Evolutionary conservation across 2,888 invertebrate genomes (phyloP), one percentile per base, ranked within the genome.

Genomic region (Polyploca ridens): DNA sequence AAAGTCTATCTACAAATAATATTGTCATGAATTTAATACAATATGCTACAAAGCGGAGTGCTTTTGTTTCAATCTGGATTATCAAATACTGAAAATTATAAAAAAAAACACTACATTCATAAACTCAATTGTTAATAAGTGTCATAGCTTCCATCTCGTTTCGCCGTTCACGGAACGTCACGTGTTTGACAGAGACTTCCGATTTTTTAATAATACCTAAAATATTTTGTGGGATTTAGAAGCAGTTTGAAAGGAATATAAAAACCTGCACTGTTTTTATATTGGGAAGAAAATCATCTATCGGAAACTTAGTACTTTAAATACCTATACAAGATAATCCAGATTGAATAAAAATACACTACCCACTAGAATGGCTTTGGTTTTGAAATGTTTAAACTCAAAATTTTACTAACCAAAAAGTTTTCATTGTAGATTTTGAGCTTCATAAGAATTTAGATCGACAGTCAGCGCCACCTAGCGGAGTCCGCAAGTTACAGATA

Each of bases 11-110:
- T 88, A 89, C 83, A 87, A 81, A 81, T 77, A 67, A 85, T 89
- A 89, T 90, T 90, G 90, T 90, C 90, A 90, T 89, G 85, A 81
- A 85, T 84, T 80, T 82, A 84, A 84, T 86, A 84, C 80, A 84
- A 73, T 86, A 83, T 76, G 67, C 77, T 82, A 84, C 66, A 74
- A 65, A 66, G 66, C 64, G 65, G 66, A 62, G 54, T 19, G 62
- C 62, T 62, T 64, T 67, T 64, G 57, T 27, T 64, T 13, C 44
- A 61, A 54, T 63, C 54, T 44, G 60, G 19, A 54, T 54, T 54
- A 54, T 54, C n/a, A 7, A n/a, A 7, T 7, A 35, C 35, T 35
- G 7, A 35, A 4, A 35, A 4, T 35, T 3, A 27, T 27, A 27
- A 27, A 27, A 27, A 27, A 27, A 27, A 27, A 27, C n/a, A n/a